phyloP scores from a whole-genome alignment of 1,140 invertebrate genomes.

The Amyelois transitella region DNA sequence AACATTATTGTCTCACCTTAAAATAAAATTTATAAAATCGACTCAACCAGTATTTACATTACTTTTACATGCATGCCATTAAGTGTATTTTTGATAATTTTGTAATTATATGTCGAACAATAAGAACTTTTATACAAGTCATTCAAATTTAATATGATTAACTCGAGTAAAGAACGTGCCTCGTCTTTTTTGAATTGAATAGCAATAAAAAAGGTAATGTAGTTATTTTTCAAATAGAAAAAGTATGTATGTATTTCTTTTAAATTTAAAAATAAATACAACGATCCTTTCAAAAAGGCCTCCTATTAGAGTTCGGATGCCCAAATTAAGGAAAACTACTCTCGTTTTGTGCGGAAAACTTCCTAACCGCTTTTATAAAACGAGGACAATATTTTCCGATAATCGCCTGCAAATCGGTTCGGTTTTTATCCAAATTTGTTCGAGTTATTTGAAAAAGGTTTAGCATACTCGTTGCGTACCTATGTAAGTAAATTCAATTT shows the following conservation, averaged over 20 bases:
- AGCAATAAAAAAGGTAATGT: not conserved
- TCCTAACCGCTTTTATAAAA: constrained; percentile 2
- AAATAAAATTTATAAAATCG: too few relatives aligned
- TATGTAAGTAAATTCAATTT: not conserved
- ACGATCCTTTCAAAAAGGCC: not conserved
- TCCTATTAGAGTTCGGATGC: not conserved
- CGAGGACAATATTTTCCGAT: constrained; percentile 4
- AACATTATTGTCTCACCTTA: too few relatives aligned
- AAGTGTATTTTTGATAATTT: too few relatives aligned
- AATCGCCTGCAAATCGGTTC: constrained; percentile 2
- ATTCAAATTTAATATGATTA: too few relatives aligned
- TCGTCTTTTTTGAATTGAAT: too few relatives aligned
- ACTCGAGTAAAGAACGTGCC: too few relatives aligned
- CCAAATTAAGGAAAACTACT: constrained; percentile 5
- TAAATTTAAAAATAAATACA: not conserved
- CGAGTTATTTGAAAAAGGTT: not conserved
- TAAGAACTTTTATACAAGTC: too few relatives aligned
- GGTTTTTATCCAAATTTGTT: constrained; percentile 1
- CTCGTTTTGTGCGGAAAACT: not conserved
- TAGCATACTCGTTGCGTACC: not conserved
- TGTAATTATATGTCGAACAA: too few relatives aligned
- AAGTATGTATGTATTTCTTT: not conserved
- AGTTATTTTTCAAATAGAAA: constrained; percentile 6
- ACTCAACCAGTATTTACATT: too few relatives aligned
- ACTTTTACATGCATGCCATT: too few relatives aligned